Base-by-base conservation (phyloP, 2,888 invertebrate species). In the Labia minor region DNA sequence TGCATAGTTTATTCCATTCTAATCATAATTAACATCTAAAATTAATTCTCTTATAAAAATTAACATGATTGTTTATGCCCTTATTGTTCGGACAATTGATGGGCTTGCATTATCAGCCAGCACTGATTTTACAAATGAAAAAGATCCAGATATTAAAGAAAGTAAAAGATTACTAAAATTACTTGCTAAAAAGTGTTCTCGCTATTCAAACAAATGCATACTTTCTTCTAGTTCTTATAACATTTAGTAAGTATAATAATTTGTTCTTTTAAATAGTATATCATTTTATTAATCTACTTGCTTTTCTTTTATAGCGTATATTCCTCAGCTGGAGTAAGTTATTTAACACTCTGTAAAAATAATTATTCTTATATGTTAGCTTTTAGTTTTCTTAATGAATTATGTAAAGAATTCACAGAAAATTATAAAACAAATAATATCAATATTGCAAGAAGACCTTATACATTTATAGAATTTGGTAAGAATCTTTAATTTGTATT, bases 401-500 rank as follows among this genome's bases (percentile, higher is more conserved):
- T 80, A 19, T 75, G 76, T 73, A 76, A 74, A 70, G 79, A 79
- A 70, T 80, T 80, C 67, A 73, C 77, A 26, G 71, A 73, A 18
- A 73, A 72, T 33, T 79, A 77, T 73, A 76, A 76, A 61, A 71
- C 73, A 37, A 71, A 71, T 8, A 74, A 74, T 69, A 73, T 79
- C 10, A 73, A 73, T 65, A 71, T 73, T 64, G 75, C 75, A 16
- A 73, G 75, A 62, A 72, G 80, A 66, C 79, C 79, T 0, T 80
- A 79, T 71, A 74, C 76, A 62, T 77, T 79, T 68, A 78, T 79
- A 67, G 77, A 78, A 69, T 80, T 79, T 74, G 79, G 79, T 79
- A 73, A 72, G 75, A 6, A 71, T 14, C 62, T 21, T 21, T 21
- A 20, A 14, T 21, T 2, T n/a, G n/a, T n/a, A n/a, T n/a, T n/a